A percentile compares a stretch with the other conserved stretches of the same genome.
phyloP scores from a whole-genome alignment of 2,113 vertebrate genomes.

The human region DNA sequence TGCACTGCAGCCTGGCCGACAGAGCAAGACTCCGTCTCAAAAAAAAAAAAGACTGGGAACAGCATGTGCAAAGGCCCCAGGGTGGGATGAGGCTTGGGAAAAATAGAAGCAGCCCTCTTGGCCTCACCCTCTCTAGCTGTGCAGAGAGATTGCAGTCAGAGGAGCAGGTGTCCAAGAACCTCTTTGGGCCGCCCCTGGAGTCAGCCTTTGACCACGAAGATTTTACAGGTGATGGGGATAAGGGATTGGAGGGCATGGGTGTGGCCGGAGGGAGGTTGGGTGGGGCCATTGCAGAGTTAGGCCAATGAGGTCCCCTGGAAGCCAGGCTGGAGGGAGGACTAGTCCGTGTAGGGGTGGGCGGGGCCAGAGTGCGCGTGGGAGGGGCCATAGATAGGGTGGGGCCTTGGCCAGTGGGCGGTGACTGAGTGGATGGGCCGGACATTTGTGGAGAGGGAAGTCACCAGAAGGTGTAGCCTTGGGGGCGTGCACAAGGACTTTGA shows the following conservation, averaged over 20 bases:
- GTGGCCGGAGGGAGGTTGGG: background rate
- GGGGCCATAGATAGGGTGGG: too few relatives aligned
- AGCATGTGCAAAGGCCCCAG: background rate
- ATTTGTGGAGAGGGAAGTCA: background rate
- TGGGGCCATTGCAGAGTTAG: background rate
- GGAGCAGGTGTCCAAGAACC: constrained; percentile 78
- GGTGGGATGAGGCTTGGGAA: background rate
- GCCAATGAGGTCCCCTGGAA: background rate
- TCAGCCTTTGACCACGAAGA: constrained; percentile 90
- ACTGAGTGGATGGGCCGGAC: background rate
- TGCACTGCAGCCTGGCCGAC: too few relatives aligned
- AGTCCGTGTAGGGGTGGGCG: rapidly evolving
- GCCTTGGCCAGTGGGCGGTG: rapidly evolving
- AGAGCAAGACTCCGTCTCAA: too few relatives aligned
- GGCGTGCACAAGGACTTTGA: background rate
- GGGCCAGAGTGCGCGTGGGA: background rate
- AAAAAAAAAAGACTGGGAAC: too few relatives aligned
- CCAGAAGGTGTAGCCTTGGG: background rate
- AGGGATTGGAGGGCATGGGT: background rate
- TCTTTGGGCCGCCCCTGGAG: constrained; percentile 94
- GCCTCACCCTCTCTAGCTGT: constrained; percentile 40
- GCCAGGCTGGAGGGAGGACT: constrained; percentile 55
- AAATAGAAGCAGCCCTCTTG: background rate
- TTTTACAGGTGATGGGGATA: constrained; percentile 84
- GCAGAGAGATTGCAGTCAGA: background rate